These are phyloP conservation scores for Gonocerus acuteangulatus DNA, from an alignment of 2,888 invertebrate species.

Conservation along the genomic window DNA sequence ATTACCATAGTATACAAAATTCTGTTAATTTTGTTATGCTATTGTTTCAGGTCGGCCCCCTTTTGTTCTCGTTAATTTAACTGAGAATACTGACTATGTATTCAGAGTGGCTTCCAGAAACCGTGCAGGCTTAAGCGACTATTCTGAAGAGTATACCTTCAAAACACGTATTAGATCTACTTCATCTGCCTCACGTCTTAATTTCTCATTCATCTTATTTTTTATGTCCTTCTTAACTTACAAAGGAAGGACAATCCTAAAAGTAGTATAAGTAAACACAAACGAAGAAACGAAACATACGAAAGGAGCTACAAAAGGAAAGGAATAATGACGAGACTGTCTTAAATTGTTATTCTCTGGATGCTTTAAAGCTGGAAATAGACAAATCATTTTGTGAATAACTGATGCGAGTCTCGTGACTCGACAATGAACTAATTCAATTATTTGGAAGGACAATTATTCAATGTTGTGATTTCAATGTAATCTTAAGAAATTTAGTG, in stretches of 20 bases:
- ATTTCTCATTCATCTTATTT: neutral
- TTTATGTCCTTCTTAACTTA: neutral
- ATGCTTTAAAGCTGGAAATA: too few relatives aligned
- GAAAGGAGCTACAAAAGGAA: too few relatives aligned
- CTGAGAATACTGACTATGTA: conserved; percentile 48
- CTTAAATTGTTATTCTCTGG: too few relatives aligned
- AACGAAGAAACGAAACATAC: too few relatives aligned
- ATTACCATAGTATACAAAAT: too few relatives aligned
- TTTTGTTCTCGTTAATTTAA: conserved; percentile 47
- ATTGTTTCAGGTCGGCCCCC: neutral
- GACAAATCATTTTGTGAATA: too few relatives aligned
- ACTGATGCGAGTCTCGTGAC: too few relatives aligned
- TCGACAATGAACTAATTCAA: too few relatives aligned
- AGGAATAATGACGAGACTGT: too few relatives aligned
- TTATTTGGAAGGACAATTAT: neutral
- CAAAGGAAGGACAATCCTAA: neutral
- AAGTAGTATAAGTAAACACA: neutral
- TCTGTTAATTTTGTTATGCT: too few relatives aligned
- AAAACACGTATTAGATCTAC: conserved; percentile 26
- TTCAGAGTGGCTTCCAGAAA: conserved; percentile 51
- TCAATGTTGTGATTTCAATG: neutral
- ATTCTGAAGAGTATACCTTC: conserved; percentile 31
- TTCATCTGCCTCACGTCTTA: neutral
- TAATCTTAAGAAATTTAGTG: neutral
- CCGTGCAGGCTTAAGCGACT: conserved; percentile 49